Evolutionary conservation across 1,140 invertebrate genomes (phyloP).

Genomic region (Pectinophora gossypiella): DNA sequence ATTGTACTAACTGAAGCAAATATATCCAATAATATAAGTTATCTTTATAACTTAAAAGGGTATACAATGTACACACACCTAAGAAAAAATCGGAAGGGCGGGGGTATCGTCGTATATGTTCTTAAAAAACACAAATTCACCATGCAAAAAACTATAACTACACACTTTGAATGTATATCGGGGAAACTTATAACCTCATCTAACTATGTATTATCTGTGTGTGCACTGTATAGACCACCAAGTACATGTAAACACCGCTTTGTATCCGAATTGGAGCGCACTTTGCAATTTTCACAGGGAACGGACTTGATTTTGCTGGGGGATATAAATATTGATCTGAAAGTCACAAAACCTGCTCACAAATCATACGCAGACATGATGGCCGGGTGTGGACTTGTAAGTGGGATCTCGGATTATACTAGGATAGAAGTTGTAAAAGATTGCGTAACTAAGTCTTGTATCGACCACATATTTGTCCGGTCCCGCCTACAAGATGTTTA

Average conservation of each 20-base stretch:
- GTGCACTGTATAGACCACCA: neutral
- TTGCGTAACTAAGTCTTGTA: neutral
- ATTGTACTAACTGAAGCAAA: slow-evolving; percentile 3
- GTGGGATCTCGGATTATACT: neutral
- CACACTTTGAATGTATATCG: neutral
- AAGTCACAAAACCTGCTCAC: neutral
- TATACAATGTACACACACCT: neutral
- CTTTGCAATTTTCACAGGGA: neutral
- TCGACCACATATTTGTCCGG: neutral
- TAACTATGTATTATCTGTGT: neutral
- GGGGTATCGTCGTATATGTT: neutral
- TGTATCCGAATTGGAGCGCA: neutral
- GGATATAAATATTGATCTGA: neutral
- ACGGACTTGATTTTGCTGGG: neutral
- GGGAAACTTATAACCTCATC: neutral
- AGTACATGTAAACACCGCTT: neutral
- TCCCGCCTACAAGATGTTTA: neutral
- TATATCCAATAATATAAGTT: neutral
- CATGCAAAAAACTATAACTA: neutral
- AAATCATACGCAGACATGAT: neutral
- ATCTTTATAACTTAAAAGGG: neutral
- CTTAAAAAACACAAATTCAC: slow-evolving; percentile 1
- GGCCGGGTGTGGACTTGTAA: neutral
- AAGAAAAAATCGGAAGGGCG: neutral
- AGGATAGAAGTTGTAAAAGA: neutral